Conservation (phyloP, 2,113 vertebrate genomes). For the Pelvicachromis taeniatus region DNA sequence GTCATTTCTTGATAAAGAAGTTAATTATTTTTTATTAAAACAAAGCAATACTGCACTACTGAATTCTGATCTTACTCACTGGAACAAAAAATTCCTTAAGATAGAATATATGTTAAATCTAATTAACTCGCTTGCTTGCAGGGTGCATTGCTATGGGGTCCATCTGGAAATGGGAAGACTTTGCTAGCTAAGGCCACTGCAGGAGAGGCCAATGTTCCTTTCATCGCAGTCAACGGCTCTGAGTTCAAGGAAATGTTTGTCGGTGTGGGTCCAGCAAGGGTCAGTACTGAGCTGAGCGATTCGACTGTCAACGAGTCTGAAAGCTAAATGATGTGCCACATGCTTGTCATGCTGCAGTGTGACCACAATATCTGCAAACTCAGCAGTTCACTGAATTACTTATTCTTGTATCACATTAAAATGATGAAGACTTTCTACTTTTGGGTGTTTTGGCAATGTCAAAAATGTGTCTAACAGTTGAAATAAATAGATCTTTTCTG, state of each 20-base stretch:
- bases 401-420: neutral
- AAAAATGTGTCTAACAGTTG: neutral
- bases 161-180: constrained; percentile 97
- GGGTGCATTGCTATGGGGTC: constrained; percentile 93
- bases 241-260: constrained; percentile 98
- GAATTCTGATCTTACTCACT: neutral
- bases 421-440: neutral
- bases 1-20: neutral
- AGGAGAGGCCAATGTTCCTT: constrained; percentile 91
- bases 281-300: constrained; percentile 60
- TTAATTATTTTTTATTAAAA: neutral
- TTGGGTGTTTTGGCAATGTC: neutral
- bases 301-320: neutral
- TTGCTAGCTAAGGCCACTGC: constrained; percentile 95
- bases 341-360: neutral
- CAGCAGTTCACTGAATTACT: neutral
- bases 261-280: constrained; percentile 92
- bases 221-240: constrained; percentile 92
- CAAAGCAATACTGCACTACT: neutral
- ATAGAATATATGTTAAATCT: neutral
- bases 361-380: neutral
- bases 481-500: neutral
- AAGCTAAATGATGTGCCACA: neutral
- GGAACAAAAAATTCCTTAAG: neutral
- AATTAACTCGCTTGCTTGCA: constrained; percentile 38